phyloP scores from a whole-genome alignment of 1,140 invertebrate species.

The Tetragonula clypearis region DNA sequence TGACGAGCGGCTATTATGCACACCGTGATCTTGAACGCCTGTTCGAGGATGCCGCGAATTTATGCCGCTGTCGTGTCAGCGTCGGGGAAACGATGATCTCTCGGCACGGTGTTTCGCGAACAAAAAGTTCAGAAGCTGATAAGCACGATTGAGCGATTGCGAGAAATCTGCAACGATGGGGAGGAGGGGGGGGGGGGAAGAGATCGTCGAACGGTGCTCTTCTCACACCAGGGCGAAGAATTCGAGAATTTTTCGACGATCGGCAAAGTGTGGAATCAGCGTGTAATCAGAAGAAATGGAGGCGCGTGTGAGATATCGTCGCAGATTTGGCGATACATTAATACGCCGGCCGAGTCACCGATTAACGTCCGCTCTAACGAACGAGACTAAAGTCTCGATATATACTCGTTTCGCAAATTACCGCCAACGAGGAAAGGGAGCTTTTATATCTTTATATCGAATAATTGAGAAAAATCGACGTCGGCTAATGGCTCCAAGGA shows the following conservation, averaged over 20 bases:
- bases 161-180: background rate
- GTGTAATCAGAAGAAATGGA: background rate
- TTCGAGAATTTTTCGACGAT: background rate
- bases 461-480: conserved; percentile 64
- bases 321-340: background rate
- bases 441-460: conserved; percentile 39
- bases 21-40: background rate
- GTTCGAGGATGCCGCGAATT: conserved; percentile 3
- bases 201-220: background rate
- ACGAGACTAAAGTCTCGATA: background rate
- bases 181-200: no score
- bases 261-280: background rate
- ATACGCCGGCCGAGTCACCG: background rate
- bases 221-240: background rate
- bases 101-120: background rate
- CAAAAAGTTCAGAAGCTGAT: background rate
- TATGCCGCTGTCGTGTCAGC: background rate
- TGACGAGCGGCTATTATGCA: conserved; percentile 26
- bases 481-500: conserved; percentile 29
- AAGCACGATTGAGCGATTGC: background rate
- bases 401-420: conserved; percentile 50
- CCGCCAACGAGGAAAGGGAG: conserved; percentile 39
- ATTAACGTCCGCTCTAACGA: conserved; percentile 5
- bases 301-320: background rate
- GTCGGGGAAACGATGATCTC: conserved; percentile 7